Evolutionary conservation across 2,113 vertebrate genomes (phyloP).

Genomic region (Chauna torquata): DNA sequence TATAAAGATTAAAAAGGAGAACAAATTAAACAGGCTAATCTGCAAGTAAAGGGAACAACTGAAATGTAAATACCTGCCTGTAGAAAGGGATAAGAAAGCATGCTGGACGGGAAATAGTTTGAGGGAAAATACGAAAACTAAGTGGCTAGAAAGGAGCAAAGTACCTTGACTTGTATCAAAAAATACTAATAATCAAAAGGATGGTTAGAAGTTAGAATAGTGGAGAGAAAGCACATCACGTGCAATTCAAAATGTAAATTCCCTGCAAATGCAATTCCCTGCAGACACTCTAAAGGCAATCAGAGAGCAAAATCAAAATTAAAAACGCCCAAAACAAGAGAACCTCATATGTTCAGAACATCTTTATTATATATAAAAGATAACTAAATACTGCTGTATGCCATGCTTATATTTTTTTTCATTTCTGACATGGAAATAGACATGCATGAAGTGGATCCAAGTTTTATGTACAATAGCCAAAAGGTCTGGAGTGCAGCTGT

Average conservation of each 20-base stretch:
- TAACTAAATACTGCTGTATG: neutral
- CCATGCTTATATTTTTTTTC: neutral
- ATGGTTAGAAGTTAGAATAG: constrained; percentile 19
- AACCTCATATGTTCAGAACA: neutral
- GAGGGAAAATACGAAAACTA: neutral
- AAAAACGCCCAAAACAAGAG: neutral
- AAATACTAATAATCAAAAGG: neutral
- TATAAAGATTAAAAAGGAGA: neutral
- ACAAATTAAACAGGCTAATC: neutral
- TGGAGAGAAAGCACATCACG: neutral
- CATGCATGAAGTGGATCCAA: neutral
- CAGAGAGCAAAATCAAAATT: neutral
- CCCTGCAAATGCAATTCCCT: constrained; percentile 14
- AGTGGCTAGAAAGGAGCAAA: neutral
- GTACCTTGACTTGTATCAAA: neutral
- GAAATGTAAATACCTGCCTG: neutral
- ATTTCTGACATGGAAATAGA: neutral
- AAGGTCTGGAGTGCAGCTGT: neutral
- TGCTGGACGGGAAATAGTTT: neutral
- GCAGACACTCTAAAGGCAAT: constrained; percentile 6
- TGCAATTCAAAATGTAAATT: constrained; percentile 50
- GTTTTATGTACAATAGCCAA: neutral
- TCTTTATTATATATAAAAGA: neutral
- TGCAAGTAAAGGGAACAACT: neutral
- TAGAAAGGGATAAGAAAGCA: neutral